These are phyloP conservation scores for Metopia argyrocephala DNA, from an alignment of 2,888 invertebrate species.

Conservation along the genomic window DNA sequence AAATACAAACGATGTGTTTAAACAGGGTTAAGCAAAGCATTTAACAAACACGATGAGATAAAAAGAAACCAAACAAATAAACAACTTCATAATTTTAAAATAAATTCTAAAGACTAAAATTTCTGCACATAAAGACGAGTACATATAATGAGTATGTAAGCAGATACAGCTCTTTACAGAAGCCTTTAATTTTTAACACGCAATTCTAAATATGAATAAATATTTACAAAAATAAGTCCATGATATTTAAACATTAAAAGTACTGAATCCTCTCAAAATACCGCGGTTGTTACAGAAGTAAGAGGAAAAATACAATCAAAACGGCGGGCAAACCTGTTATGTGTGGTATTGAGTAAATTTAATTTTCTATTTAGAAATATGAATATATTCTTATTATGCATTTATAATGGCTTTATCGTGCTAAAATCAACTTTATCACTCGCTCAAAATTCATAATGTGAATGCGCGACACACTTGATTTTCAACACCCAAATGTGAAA, in stretches of 20 bases:
- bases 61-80: constrained; percentile 10
- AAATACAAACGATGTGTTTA: neutral
- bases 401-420: constrained; percentile 76
- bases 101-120: no score
- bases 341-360: neutral
- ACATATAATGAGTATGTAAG: neutral
- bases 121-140: neutral
- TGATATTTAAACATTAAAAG: constrained; percentile 53
- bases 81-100: constrained; percentile 55
- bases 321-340: constrained; percentile 29
- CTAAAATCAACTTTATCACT: constrained; percentile 73
- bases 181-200: constrained; percentile 53
- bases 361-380: constrained; percentile 43
- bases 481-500: constrained; percentile 61
- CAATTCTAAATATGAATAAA: constrained; percentile 16
- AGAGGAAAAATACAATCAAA: neutral
- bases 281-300: neutral
- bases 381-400: constrained; percentile 67
- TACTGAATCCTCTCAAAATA: constrained; percentile 33
- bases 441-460: constrained; percentile 53
- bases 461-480: constrained; percentile 61
- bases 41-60: neutral
- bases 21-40: neutral
- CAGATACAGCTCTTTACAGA: constrained; percentile 44
- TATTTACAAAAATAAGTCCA: neutral